Percentiles rank a stretch among this genome's conserved stretches.
Evolutionary conservation across 2,113 vertebrate species (phyloP).

Genomic region (Phalacrocorax aristotelis): DNA sequence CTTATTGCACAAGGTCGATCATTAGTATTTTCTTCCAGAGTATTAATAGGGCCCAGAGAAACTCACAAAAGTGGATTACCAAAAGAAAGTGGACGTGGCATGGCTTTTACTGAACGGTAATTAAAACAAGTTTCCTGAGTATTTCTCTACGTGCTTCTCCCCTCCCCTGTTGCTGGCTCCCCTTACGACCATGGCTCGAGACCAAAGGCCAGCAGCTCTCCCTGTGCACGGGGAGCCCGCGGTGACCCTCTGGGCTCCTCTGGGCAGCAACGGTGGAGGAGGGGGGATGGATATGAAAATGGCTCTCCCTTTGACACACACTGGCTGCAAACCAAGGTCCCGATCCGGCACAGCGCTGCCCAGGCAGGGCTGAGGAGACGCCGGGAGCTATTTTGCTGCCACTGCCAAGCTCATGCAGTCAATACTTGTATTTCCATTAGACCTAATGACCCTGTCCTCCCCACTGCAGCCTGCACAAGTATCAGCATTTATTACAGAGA

Average conservation of each 20-base stretch:
- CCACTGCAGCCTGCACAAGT: constrained; percentile 10
- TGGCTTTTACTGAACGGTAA: constrained; percentile 64
- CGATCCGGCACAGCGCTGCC: not conserved
- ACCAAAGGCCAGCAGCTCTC: not conserved
- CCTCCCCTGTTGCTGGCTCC: constrained; percentile 10
- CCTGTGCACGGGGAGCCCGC: rapidly evolving
- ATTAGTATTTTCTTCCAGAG: constrained; percentile 63
- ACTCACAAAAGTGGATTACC: constrained; percentile 58
- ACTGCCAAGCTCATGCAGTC: not conserved
- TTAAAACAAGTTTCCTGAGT: constrained; percentile 74
- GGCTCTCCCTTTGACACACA: not conserved
- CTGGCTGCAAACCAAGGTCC: not conserved
- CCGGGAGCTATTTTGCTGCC: not conserved
- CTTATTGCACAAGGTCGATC: constrained; percentile 62
- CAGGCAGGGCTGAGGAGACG: not conserved
- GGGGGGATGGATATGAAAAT: not conserved
- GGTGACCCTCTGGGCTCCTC: not conserved
- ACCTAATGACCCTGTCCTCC: constrained; percentile 8
- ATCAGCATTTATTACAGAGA: constrained; percentile 40
- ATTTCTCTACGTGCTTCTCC: constrained; percentile 48
- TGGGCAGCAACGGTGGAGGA: not conserved
- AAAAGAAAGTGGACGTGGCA: constrained; percentile 54
- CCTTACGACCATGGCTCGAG: not conserved
- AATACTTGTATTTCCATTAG: not conserved
- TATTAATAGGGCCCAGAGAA: constrained; percentile 49